Conservation (phyloP, 2,888 invertebrate genomes). For the Hemaris fuciformis region DNA sequence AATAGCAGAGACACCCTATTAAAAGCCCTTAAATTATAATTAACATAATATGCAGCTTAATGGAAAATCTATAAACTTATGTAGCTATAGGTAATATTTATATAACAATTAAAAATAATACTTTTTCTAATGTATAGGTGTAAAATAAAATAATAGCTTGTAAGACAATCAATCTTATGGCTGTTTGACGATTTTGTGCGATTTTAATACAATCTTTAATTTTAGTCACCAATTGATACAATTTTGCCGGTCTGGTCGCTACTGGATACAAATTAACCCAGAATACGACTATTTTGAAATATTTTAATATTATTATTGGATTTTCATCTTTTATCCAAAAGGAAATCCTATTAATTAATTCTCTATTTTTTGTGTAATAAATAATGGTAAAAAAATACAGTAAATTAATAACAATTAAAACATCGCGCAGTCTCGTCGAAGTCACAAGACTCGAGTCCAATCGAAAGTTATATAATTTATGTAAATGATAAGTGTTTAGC, state of each 20-base stretch:
- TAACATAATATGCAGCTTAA: not conserved
- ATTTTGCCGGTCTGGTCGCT: too few species aligned
- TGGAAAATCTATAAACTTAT: conserved; percentile 12
- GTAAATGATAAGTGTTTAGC: not conserved
- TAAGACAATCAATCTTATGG: conserved; percentile 8
- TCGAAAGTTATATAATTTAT: conserved; percentile 2
- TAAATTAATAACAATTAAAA: not conserved
- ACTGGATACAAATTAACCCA: too few species aligned
- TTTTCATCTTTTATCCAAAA: too few species aligned
- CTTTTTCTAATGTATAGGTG: conserved; percentile 26
- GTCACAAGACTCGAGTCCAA: not conserved
- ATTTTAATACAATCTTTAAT: not conserved
- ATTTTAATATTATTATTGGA: too few species aligned
- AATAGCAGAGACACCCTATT: not conserved
- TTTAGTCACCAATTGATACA: not conserved
- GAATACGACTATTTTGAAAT: not conserved
- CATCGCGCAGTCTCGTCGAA: not conserved
- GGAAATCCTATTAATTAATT: too few species aligned
- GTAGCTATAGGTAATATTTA: conserved; percentile 25
- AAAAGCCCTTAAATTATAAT: not conserved
- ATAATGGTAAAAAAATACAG: too few species aligned
- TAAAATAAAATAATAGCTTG: conserved; percentile 23
- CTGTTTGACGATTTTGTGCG: conserved; percentile 5
- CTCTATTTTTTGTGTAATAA: too few species aligned
- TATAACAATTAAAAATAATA: conserved; percentile 15